phyloP scores from a whole-genome alignment of 2,888 invertebrate species.

The Nemurella pictetii region DNA sequence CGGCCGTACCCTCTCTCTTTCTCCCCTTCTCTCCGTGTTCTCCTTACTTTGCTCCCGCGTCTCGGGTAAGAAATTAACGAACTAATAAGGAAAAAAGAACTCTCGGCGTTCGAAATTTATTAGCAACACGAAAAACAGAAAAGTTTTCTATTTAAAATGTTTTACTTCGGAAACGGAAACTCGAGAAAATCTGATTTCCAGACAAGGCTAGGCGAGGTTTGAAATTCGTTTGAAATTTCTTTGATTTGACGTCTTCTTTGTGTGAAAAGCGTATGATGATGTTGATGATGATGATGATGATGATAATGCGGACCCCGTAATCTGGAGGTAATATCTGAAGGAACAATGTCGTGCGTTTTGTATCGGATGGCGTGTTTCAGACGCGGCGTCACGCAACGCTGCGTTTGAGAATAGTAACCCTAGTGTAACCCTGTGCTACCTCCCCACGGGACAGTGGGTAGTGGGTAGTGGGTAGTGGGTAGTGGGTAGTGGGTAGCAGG shows the following conservation, averaged over 20 bases:
- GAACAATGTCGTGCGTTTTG: neutral
- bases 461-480: too few relatives aligned
- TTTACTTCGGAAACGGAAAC: neutral
- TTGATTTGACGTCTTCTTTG: neutral
- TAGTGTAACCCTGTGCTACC: too few relatives aligned
- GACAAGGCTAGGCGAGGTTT: neutral
- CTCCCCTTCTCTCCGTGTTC: neutral
- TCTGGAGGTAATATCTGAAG: neutral
- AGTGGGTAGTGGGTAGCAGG: too few relatives aligned
- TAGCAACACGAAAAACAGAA: neutral
- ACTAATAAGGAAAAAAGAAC: constrained; percentile 30
- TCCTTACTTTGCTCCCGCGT: neutral
- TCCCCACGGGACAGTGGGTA: too few relatives aligned
- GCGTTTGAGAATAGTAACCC: too few relatives aligned
- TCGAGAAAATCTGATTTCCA: neutral
- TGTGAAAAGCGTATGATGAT: neutral
- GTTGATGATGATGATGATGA: too few relatives aligned
- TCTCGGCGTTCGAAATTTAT: constrained; percentile 8
- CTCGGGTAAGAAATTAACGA: constrained; percentile 26
- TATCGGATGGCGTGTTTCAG: neutral
- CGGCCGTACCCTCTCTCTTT: neutral
- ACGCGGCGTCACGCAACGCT: neutral
- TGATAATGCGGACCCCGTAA: too few relatives aligned
- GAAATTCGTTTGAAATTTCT: neutral
- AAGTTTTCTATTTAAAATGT: neutral